Evolutionary conservation across 2,797 vertebrate genomes (phyloP), one percentile per base, ranked within the genome.

Genomic region (Bufotes viridis): DNA sequence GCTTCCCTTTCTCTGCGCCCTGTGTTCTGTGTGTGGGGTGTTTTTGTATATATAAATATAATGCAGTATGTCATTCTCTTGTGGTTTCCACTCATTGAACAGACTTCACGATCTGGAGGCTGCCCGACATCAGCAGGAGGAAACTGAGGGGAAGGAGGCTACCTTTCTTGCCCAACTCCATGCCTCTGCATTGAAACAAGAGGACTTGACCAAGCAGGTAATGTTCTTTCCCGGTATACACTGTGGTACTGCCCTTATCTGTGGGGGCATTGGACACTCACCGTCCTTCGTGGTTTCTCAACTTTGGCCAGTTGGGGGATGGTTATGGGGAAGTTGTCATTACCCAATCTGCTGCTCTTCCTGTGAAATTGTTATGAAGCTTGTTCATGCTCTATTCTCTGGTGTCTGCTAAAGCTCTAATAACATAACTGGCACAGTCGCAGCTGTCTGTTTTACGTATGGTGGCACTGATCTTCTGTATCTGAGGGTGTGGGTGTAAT

Each of bases 21-120:
- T 14, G 15, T 22, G 7, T 7, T 24, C 1, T 15, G 15, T 55
- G 11, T 12, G 42, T 42, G 2, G 42, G 5, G 29, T 34, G 29
- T 34, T 34, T 1, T 34, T 34, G 29, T 42, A 0, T 42, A 2
- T 42, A 42, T 42, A 42, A 34, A 42, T 42, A 42, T 42, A 42
- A 42, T 78, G 14, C 17, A 80, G 49, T 58, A 55, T 69, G 81
- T 70, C 60, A 80, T 20, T 74, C 70, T n/a, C 82, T 90, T 93
- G 92, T 88, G 93, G 92, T 93, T 92, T 94, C 85, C 89, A 7
- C 0, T 78, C 26, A 57, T 90, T 0, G 0, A 15, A 51, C 89
- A 98, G 96, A 93, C 95, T 96, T 89, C 94, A 94, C 29, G 95
- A 97, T 91, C 93, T 96, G 91, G 96, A 97, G 93, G 92, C 94